phyloP scores from a whole-genome alignment of 2,888 invertebrate species.

The Erannis defoliaria region DNA sequence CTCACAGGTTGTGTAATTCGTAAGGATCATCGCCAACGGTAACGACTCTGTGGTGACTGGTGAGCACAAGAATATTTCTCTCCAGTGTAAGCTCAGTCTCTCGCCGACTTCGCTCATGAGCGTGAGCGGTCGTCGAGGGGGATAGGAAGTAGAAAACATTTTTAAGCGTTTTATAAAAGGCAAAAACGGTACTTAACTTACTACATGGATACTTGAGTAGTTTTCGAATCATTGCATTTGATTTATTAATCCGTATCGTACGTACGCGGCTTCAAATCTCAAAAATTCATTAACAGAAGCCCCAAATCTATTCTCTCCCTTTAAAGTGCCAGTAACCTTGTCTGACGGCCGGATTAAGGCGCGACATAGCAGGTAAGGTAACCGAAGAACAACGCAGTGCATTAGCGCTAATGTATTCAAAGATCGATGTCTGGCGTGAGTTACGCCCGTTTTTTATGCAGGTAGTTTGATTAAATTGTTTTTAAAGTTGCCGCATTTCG shows the following conservation, averaged over 20 bases:
- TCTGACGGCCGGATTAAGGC: slow-evolving; percentile 23
- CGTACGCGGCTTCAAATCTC: background rate
- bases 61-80: no score
- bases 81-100: no score
- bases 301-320: background rate
- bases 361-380: slow-evolving; percentile 38
- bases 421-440: slow-evolving; percentile 37
- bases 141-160: no score
- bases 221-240: background rate
- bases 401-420: slow-evolving; percentile 42
- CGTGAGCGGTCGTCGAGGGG: no score
- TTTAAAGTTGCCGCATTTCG: slow-evolving; percentile 5
- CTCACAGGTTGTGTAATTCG: no score
- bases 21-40: no score
- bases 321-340: slow-evolving; percentile 9
- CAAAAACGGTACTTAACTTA: no score
- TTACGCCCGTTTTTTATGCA: slow-evolving; percentile 22
- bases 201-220: no score
- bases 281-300: background rate
- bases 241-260: background rate
- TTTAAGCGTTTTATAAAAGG: no score
- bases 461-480: slow-evolving; percentile 18
- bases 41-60: no score
- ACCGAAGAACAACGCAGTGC: slow-evolving; percentile 36
- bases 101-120: no score